Evolutionary conservation across 2,113 vertebrate species (phyloP).

Genomic region (Chunga burmeisteri): DNA sequence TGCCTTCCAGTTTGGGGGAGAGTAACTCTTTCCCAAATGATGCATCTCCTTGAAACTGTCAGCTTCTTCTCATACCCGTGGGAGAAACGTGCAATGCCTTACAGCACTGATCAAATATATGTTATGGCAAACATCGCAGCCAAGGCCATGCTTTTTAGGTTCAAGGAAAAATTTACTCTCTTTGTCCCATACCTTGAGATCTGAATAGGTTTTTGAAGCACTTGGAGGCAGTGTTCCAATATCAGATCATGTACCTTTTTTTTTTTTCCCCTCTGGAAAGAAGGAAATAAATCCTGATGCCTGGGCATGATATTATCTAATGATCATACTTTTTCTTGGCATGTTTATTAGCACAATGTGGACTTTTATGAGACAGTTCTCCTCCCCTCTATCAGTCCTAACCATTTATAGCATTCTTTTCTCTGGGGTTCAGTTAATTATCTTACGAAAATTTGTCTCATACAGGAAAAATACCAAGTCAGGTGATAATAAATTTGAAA

Average conservation of each 20-base stretch:
- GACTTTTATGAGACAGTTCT: background rate
- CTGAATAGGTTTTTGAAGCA: background rate
- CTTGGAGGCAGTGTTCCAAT: background rate
- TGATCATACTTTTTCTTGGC: slow-evolving; percentile 13
- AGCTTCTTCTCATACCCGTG: background rate
- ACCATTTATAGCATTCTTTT: background rate
- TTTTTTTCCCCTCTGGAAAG: background rate
- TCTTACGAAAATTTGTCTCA: background rate
- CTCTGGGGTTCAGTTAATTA: background rate
- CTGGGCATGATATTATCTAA: background rate
- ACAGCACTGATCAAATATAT: background rate
- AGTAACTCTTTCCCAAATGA: background rate
- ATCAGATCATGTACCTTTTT: background rate
- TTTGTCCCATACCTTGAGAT: background rate
- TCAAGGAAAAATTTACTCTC: background rate
- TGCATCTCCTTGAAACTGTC: background rate
- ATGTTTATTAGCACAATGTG: background rate
- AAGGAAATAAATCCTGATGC: background rate
- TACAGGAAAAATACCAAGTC: background rate
- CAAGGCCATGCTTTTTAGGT: background rate
- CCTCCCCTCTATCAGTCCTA: background rate
- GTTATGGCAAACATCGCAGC: background rate
- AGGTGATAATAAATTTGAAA: background rate
- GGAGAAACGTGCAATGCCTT: background rate
- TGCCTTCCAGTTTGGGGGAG: background rate